These are phyloP conservation scores for Elaphurus davidianus DNA, from an alignment of 2,113 vertebrate genomes.

Conservation along the genomic window DNA sequence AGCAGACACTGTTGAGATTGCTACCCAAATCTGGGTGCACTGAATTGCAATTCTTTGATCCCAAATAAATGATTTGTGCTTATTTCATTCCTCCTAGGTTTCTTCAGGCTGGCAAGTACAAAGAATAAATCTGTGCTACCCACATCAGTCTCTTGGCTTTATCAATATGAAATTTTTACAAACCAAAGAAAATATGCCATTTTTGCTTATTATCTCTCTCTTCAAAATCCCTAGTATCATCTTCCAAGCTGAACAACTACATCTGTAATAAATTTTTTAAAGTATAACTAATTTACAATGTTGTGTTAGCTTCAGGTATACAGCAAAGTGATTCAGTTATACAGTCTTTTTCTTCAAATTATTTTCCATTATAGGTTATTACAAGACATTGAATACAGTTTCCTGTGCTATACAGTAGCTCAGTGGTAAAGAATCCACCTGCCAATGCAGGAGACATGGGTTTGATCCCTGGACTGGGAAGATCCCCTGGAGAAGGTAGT, in stretches of 20 bases:
- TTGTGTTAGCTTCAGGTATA: not conserved
- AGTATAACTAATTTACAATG: not conserved
- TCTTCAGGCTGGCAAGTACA: not conserved
- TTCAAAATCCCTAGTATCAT: not conserved
- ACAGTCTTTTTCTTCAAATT: not conserved
- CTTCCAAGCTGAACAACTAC: not conserved
- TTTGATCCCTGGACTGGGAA: not conserved
- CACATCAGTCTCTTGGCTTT: not conserved
- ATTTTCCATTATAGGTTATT: not conserved
- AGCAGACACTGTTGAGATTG: not conserved
- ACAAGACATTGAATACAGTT: not conserved
- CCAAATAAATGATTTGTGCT: not conserved
- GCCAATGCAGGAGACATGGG: not conserved
- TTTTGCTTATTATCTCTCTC: not conserved
- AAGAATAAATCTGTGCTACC: not conserved
- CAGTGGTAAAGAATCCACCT: not conserved
- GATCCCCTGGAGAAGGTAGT: not conserved
- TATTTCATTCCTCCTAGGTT: not conserved
- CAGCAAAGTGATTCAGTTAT: not conserved
- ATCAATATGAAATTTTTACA: not conserved
- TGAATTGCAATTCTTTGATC: not conserved
- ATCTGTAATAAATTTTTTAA: not conserved
- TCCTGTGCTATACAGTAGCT: not conserved
- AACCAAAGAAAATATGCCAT: not conserved
- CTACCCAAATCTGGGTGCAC: not conserved